These are phyloP conservation scores for Eupsilia transversa DNA, from an alignment of 2,888 invertebrate genomes.

Conservation along the genomic window DNA sequence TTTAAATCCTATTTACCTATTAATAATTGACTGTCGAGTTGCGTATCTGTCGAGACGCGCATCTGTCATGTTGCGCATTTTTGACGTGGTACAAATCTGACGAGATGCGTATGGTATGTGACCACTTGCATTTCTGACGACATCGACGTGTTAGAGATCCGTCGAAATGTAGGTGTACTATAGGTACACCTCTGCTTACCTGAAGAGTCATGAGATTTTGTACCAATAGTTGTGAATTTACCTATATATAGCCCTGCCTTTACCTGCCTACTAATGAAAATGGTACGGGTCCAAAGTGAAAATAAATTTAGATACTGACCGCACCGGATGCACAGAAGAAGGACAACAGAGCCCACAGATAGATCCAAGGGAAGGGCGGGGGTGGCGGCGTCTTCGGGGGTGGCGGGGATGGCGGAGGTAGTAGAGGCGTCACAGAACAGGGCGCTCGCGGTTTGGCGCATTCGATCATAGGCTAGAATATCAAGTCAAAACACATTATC, in stretches of 20 bases:
- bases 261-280: background rate
- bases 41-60: no score
- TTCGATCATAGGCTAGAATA: slow-evolving; percentile 82
- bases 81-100: no score
- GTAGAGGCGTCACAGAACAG: slow-evolving; percentile 75
- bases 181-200: no score
- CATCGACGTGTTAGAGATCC: no score
- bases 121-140: no score
- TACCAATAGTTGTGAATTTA: background rate
- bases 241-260: background rate
- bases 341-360: slow-evolving; percentile 72
- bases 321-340: slow-evolving; percentile 80
- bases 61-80: no score
- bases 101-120: no score
- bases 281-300: background rate
- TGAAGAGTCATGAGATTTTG: background rate
- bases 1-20: no score
- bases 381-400: no score
- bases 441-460: slow-evolving; percentile 78
- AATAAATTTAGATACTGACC: slow-evolving; percentile 75
- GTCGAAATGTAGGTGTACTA: no score
- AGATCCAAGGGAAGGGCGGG: slow-evolving; percentile 83
- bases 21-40: no score
- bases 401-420: slow-evolving; percentile 81
- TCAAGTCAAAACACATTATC: slow-evolving; percentile 20